These are phyloP conservation scores for Rhamphomyia laevipes DNA, from an alignment of 2,888 invertebrate genomes.

Conservation along the genomic window DNA sequence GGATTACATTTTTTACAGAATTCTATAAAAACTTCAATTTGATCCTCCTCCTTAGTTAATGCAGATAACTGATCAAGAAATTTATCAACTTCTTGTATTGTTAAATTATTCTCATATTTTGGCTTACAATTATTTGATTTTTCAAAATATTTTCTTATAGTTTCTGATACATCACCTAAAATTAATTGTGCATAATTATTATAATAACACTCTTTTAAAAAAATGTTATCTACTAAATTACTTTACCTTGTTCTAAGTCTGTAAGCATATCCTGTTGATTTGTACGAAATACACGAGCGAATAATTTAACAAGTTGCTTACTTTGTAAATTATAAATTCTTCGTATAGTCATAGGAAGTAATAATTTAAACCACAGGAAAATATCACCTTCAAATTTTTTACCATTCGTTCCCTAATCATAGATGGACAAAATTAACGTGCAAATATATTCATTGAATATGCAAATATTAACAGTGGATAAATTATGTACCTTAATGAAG, in stretches of 20 bases:
- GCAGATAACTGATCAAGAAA: slow-evolving; percentile 62
- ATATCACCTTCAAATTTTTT: slow-evolving; percentile 65
- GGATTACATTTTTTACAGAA: slow-evolving; percentile 65
- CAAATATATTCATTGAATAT: no score
- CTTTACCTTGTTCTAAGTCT: slow-evolving; percentile 64
- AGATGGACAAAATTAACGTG: slow-evolving; percentile 11
- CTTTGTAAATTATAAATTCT: slow-evolving; percentile 85
- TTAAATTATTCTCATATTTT: slow-evolving; percentile 53
- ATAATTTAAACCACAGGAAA: slow-evolving; percentile 65
- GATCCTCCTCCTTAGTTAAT: slow-evolving; percentile 80
- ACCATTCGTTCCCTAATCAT: slow-evolving; percentile 40
- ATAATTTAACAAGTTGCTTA: slow-evolving; percentile 81
- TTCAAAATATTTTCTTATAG: slow-evolving; percentile 65
- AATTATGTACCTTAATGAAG: slow-evolving; percentile 42
- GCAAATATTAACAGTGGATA: slow-evolving; percentile 19
- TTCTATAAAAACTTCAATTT: slow-evolving; percentile 59
- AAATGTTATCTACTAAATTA: no score
- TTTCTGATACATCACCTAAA: slow-evolving; percentile 72
- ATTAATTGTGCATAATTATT: neutral
- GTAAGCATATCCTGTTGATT: slow-evolving; percentile 72
- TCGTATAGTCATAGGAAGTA: slow-evolving; percentile 73
- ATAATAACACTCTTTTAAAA: no score
- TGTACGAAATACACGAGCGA: slow-evolving; percentile 63
- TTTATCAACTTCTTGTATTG: slow-evolving; percentile 63
- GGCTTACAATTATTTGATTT: slow-evolving; percentile 49